These are phyloP conservation scores for Cacatua alba DNA, from an alignment of 2,113 vertebrate genomes.

Conservation along the genomic window DNA sequence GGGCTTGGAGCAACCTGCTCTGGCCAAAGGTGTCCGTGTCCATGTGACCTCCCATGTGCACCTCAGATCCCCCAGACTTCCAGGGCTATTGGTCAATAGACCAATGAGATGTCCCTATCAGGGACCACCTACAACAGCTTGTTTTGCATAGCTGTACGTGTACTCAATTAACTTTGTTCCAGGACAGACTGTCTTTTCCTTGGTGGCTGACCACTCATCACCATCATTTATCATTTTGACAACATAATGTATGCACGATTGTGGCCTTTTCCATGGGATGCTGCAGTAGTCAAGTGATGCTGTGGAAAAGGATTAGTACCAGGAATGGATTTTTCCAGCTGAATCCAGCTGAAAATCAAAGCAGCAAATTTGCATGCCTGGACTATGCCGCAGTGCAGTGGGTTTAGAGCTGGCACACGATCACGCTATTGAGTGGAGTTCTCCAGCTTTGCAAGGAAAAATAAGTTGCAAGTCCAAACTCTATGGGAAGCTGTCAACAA, in stretches of 20 bases:
- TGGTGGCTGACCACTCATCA: background rate
- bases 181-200: background rate
- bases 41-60: background rate
- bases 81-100: background rate
- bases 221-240: background rate
- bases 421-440: background rate
- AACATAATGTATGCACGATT: background rate
- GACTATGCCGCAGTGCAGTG: background rate
- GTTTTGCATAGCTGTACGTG: rapidly evolving
- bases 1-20: background rate
- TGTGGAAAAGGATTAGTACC: background rate
- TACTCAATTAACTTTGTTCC: background rate
- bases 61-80: background rate
- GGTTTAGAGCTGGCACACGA: background rate
- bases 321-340: background rate
- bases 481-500: background rate
- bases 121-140: background rate
- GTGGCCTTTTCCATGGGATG: background rate
- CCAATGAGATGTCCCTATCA: background rate
- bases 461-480: background rate
- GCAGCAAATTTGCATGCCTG: rapidly evolving
- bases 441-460: background rate
- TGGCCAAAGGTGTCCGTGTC: background rate
- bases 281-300: background rate
- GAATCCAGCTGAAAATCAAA: background rate